Percentiles rank a stretch among this genome's conserved stretches.
Evolutionary conservation across 2,113 vertebrate genomes (phyloP).

Genomic region (Bagarius yarrelli): DNA sequence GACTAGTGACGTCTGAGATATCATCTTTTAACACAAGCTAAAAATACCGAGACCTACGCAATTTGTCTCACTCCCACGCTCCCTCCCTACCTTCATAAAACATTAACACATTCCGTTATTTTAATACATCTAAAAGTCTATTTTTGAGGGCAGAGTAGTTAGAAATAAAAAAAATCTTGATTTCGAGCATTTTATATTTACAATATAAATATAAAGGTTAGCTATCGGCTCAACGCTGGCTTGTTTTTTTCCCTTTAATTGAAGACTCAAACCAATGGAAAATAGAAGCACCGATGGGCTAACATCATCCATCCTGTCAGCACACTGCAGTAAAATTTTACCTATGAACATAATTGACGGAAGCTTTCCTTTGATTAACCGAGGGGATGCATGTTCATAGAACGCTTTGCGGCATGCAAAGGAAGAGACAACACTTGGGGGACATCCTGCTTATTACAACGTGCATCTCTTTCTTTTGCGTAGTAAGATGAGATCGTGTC

Average conservation of each 20-base stretch:
- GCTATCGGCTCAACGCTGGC: constrained; percentile 15
- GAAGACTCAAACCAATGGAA: constrained; percentile 32
- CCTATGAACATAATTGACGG: constrained; percentile 45
- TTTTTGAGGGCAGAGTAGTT: constrained; percentile 3
- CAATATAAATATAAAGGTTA: background rate
- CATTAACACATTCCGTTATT: constrained; percentile 37
- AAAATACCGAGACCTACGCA: constrained; percentile 45
- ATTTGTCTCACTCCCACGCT: constrained; percentile 44
- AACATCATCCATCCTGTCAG: constrained; percentile 2
- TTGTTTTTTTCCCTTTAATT: constrained; percentile 39
- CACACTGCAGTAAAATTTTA: constrained; percentile 17
- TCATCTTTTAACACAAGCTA: constrained; percentile 45
- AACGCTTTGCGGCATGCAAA: constrained; percentile 23
- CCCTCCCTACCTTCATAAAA: constrained; percentile 44
- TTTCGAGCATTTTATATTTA: background rate
- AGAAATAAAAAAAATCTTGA: background rate
- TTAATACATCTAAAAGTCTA: constrained; percentile 20
- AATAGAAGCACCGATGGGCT: constrained; percentile 22
- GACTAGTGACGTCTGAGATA: constrained; percentile 40
- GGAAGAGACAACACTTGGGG: constrained; percentile 29
- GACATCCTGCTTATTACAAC: background rate
- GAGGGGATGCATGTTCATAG: constrained; percentile 33
- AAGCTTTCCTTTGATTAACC: constrained; percentile 27
- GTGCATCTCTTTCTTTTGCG: background rate
- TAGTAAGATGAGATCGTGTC: background rate